Base-by-base conservation (phyloP, 2,888 invertebrate species). In the Netelia virgata region DNA sequence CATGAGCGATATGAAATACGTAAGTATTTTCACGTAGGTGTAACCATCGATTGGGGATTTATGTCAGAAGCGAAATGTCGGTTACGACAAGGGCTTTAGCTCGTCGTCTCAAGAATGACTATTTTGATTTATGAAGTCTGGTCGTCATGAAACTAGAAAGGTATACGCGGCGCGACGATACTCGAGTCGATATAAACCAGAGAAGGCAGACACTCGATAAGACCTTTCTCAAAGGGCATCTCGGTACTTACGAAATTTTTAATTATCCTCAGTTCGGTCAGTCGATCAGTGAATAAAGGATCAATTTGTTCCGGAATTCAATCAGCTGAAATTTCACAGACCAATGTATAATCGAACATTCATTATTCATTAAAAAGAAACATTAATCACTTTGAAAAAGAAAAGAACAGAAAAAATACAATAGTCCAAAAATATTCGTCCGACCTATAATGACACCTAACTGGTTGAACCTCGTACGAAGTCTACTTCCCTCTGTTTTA, bases 391-490 rank as follows among this genome's bases (percentile, higher is more conserved):
- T 6, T 6, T 16, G 36, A 36, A 14, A 59, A 10, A 10, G 10
- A 18, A 18, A 18, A 10, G 8, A 70, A 59, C 47, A 61, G 10
- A 18, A 20, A 61, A 1, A 23, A 20, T 10, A 61, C 3, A 59
- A 59, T 61, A n/a, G n/a, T n/a, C n/a, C 61, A 50, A 74, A 68
- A 36, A 47, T 14, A 57, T 6, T 36, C 70, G 79, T 72, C 80
- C 59, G 74, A 53, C 61, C 68, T 59, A 68, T n/a, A 5, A n/a
- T 66, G 43, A 73, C 50, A 10, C 66, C 23, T 59, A 18, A 68
- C 64, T 73, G 47, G 57, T 73, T 61, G 10, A 43, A 43, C 43
- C 59, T 43, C n/a, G 1, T 36, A 55, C 59, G 43, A 43, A 18
- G 53, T 16, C 74, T 20, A 61, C n/a, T 69, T 16, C 41, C 28